A percentile compares a stretch with the other conserved stretches of the same genome.
phyloP scores from a whole-genome alignment of 2,888 invertebrate species.

The Thereva unica region DNA sequence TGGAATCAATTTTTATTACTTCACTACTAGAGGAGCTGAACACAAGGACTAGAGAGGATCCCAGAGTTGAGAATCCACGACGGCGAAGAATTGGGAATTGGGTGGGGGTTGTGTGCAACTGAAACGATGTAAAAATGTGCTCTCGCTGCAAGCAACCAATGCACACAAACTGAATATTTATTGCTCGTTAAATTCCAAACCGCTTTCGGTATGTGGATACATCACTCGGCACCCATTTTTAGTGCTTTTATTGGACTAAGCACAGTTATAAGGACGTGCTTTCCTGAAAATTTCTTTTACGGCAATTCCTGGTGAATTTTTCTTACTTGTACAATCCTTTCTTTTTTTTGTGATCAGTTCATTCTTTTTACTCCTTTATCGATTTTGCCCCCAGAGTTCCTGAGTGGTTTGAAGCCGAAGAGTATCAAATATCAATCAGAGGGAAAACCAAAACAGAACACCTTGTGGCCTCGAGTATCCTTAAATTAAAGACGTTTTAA shows the following conservation, averaged over 20 bases:
- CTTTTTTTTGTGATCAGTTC: too few species aligned
- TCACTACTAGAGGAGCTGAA: not conserved
- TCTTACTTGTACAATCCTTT: too few species aligned
- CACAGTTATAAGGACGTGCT: not conserved
- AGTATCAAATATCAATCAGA: conserved; percentile 32
- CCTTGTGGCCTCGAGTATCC: conserved; percentile 19
- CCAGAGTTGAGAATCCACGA: not conserved
- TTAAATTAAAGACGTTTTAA: conserved; percentile 1
- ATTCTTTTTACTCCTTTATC: too few species aligned
- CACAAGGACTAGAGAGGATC: not conserved
- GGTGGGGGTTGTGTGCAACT: not conserved
- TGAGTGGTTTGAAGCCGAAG: not conserved
- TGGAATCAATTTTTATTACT: conserved; percentile 27
- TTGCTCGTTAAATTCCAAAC: conserved; percentile 30
- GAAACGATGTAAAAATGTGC: too few species aligned
- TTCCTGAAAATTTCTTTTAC: not conserved
- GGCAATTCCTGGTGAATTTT: too few species aligned
- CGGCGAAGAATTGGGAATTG: not conserved
- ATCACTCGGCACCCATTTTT: not conserved
- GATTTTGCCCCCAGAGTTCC: too few species aligned
- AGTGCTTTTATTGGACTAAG: conserved; percentile 9
- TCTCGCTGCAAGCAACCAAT: conserved; percentile 9
- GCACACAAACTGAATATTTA: conserved; percentile 29
- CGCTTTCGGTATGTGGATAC: not conserved
- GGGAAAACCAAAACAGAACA: conserved; percentile 30